A percentile compares a stretch with the other conserved stretches of the same genome.
Conservation (phyloP, 64 coral and sea anemone genomes). For the Catalaphyllia jardinei region DNA sequence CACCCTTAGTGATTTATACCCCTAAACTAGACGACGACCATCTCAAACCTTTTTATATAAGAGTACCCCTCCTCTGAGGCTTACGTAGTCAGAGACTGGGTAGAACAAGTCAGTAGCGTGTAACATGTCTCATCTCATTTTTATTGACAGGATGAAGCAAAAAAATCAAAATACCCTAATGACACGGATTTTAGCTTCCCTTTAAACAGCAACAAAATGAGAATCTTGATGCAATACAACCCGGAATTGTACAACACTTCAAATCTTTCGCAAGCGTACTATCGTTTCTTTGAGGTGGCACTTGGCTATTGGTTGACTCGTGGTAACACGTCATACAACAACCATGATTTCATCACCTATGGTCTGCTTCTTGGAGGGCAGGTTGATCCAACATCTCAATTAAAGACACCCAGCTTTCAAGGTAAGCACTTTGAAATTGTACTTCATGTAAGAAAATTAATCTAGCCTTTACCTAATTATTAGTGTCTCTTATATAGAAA, state of each 20-base stretch:
- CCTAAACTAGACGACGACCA: too few relatives aligned
- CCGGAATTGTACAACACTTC: conserved; percentile 66
- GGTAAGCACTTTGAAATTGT: conserved; percentile 24
- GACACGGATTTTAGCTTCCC: conserved; percentile 77
- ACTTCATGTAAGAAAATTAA: too few relatives aligned
- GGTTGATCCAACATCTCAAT: conserved; percentile 42
- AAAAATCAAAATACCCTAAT: conserved; percentile 66
- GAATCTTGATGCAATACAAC: conserved; percentile 69
- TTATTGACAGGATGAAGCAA: conserved; percentile 54
- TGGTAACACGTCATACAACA: conserved; percentile 71
- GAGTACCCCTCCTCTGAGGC: too few relatives aligned
- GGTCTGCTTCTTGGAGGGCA: conserved; percentile 61
- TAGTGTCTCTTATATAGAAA: too few relatives aligned
- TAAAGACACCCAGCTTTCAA: conserved; percentile 66
- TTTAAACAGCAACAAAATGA: conserved; percentile 66
- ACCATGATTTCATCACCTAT: conserved; percentile 62
- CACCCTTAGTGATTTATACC: too few relatives aligned
- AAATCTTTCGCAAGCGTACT: conserved; percentile 66
- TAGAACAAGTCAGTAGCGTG: too few relatives aligned
- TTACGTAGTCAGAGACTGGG: too few relatives aligned
- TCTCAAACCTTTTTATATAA: too few relatives aligned
- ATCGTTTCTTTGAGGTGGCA: conserved; percentile 87
- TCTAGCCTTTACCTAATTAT: too few relatives aligned
- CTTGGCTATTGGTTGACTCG: conserved; percentile 74
- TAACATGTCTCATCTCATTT: background rate